Conservation (phyloP, 2,113 vertebrate genomes). For the Bettongia penicillata region DNA sequence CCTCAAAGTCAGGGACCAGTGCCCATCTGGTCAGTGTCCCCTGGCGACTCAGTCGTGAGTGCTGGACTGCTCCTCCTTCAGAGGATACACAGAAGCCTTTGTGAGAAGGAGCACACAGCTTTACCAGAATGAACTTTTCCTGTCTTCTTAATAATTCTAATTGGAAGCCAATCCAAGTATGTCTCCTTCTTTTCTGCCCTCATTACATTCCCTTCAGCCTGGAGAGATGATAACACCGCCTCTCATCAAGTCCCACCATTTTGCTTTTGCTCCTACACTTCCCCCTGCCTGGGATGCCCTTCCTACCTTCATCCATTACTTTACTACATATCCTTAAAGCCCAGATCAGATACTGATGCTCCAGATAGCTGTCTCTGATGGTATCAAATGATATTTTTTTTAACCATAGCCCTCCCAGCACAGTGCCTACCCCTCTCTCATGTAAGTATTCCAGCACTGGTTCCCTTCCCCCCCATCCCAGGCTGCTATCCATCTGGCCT, state of each 20-base stretch:
- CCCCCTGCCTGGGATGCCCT: background rate
- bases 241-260: background rate
- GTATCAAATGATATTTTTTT: background rate
- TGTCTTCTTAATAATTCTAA: background rate
- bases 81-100: too few species aligned
- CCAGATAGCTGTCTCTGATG: too few species aligned
- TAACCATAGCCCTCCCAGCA: too few species aligned
- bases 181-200: background rate
- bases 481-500: background rate
- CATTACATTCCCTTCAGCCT: background rate
- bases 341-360: background rate
- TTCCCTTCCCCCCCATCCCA: background rate
- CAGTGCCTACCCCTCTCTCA: too few species aligned
- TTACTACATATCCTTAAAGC: background rate
- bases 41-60: too few species aligned
- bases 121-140: too few species aligned
- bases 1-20: too few species aligned
- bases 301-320: background rate
- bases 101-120: too few species aligned
- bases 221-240: background rate
- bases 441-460: fast-evolving
- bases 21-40: too few species aligned
- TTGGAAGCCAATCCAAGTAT: background rate
- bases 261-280: background rate
- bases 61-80: too few species aligned